Conservation (phyloP, 2,888 invertebrate genomes). For the Andrena trimmerana region DNA sequence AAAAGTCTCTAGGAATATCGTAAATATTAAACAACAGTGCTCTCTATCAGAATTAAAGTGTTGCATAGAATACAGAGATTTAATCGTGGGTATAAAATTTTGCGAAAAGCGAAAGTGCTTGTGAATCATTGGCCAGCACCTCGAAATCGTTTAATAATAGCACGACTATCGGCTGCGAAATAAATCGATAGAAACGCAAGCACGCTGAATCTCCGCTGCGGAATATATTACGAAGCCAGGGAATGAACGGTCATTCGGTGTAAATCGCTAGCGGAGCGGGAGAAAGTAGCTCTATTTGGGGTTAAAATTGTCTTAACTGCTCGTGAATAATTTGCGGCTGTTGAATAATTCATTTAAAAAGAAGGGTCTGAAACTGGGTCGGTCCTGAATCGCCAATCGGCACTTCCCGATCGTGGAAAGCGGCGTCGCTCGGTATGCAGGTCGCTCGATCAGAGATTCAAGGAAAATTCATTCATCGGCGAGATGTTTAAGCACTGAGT, state of each 20-base stretch:
- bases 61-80: background rate
- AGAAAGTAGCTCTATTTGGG: background rate
- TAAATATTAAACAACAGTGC: too few relatives aligned
- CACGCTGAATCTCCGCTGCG: background rate
- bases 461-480: background rate
- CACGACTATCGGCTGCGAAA: background rate
- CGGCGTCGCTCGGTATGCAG: background rate
- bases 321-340: background rate
- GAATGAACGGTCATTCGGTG: too few relatives aligned
- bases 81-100: background rate
- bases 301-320: background rate
- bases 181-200: slow-evolving; percentile 18
- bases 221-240: background rate
- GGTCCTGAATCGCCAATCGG: background rate
- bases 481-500: too few relatives aligned
- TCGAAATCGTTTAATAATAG: slow-evolving; percentile 41
- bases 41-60: background rate
- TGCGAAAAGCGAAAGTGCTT: slow-evolving; percentile 2
- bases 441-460: background rate
- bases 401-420: background rate
- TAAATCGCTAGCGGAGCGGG: background rate
- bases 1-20: background rate
- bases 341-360: background rate
- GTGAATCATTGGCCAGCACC: slow-evolving; percentile 4
- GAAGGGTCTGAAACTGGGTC: background rate